Percentiles rank a stretch among this genome's conserved stretches.
phyloP scores from a whole-genome alignment of 2,888 invertebrate genomes.

The Euplagia quadripunctaria region DNA sequence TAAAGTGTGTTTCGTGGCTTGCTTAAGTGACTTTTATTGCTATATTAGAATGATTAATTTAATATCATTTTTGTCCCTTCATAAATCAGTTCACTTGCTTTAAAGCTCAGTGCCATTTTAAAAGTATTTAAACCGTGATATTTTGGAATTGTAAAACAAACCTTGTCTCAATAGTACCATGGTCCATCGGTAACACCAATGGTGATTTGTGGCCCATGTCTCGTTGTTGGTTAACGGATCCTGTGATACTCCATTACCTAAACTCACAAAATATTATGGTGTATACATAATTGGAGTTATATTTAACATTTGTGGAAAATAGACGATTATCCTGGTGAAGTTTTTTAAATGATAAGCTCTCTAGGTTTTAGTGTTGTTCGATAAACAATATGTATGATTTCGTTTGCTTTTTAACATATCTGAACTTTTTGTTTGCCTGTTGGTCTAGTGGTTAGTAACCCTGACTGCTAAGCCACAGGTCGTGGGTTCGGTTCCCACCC shows the following conservation, averaged over 20 bases:
- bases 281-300: not conserved
- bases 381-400: too few species aligned
- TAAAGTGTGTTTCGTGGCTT: too few species aligned
- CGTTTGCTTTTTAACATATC: too few species aligned
- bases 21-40: too few species aligned
- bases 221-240: slow-evolving; percentile 77
- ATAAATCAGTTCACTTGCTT: not conserved
- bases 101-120: not conserved
- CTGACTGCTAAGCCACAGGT: too few species aligned
- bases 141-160: slow-evolving; percentile 6
- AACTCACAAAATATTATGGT: slow-evolving; percentile 22
- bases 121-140: not conserved
- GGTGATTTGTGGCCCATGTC: slow-evolving; percentile 81
- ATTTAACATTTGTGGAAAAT: not conserved
- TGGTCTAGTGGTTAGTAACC: too few species aligned
- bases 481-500: too few species aligned
- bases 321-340: not conserved
- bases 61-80: not conserved
- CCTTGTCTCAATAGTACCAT: slow-evolving; percentile 39
- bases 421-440: too few species aligned
- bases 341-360: not conserved
- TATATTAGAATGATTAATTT: too few species aligned
- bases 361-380: too few species aligned
- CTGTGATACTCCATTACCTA: slow-evolving; percentile 57
- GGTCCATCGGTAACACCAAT: slow-evolving; percentile 74